These are phyloP conservation scores for Scaptomyza cyrtandrae DNA, from an alignment of 2,888 invertebrate genomes.

Conservation along the genomic window DNA sequence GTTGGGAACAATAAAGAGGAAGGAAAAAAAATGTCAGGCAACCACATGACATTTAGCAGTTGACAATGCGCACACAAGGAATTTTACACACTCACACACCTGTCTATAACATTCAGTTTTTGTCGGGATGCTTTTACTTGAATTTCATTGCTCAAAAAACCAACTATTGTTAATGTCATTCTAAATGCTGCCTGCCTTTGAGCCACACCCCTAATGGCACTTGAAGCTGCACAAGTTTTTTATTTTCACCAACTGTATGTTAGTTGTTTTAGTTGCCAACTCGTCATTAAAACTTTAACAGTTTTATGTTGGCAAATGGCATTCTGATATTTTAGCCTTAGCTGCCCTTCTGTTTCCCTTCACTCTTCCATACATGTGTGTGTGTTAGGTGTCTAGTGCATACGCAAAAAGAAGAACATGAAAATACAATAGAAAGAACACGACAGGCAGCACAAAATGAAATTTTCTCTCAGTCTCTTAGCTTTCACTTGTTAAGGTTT, in stretches of 20 bases:
- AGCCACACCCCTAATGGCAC: constrained; percentile 8
- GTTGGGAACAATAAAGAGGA: constrained; percentile 21
- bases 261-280: constrained; percentile 1
- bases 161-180: constrained; percentile 75
- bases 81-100: constrained; percentile 12
- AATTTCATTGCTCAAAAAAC: constrained; percentile 71
- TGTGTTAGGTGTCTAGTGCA: constrained; percentile 41
- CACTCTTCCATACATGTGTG: neutral
- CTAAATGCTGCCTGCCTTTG: constrained; percentile 54
- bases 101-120: constrained; percentile 12
- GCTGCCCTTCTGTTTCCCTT: constrained; percentile 31
- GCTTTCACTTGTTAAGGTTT: constrained; percentile 52
- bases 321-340: constrained; percentile 63
- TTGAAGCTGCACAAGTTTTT: constrained; percentile 22
- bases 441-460: constrained; percentile 65
- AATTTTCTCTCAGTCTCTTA: constrained; percentile 53
- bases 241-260: constrained; percentile 1
- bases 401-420: constrained; percentile 34
- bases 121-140: constrained; percentile 35
- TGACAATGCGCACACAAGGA: constrained; percentile 39
- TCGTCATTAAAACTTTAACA: constrained; percentile 77
- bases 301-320: constrained; percentile 65
- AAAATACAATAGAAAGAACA: constrained; percentile 48
- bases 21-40: constrained; percentile 44
- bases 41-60: constrained; percentile 66